These are phyloP conservation scores for Melinopterus prodromus DNA, from an alignment of 2,888 invertebrate species.

Conservation along the genomic window DNA sequence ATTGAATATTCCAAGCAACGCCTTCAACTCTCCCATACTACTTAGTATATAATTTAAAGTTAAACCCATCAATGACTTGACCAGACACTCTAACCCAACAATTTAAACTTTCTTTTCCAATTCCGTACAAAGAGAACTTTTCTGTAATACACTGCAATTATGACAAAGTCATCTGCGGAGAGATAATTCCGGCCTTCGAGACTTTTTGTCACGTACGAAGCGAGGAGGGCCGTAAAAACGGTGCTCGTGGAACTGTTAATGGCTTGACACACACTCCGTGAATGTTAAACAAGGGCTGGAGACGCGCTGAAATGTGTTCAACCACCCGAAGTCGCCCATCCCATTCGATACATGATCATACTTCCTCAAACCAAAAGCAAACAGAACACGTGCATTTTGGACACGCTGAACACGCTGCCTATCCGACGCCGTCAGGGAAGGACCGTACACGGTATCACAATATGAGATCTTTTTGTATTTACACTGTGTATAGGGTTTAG, in stretches of 20 bases:
- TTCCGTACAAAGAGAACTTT: not conserved
- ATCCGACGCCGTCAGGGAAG: no score
- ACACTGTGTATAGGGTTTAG: no score
- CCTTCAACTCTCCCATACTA: not conserved
- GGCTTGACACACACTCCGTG: constrained; percentile 57
- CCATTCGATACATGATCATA: no score
- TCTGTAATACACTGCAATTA: not conserved
- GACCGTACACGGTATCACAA: no score
- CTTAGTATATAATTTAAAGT: no score
- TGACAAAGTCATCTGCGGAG: not conserved
- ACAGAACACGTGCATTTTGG: no score
- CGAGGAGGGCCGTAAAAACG: constrained; percentile 51
- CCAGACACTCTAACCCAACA: not conserved
- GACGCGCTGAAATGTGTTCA: constrained; percentile 52
- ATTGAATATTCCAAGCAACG: not conserved
- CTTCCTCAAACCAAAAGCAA: no score
- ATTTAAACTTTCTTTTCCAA: not conserved
- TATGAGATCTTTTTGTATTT: no score
- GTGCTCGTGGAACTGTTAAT: constrained; percentile 57
- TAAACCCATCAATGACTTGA: not conserved
- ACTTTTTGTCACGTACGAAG: constrained; percentile 45
- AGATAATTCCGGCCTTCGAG: constrained; percentile 8
- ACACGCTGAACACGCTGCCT: no score
- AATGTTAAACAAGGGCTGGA: constrained; percentile 55
- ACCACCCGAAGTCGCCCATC: no score